Percentiles rank a stretch among this genome's conserved stretches.
Conservation (phyloP, 2,888 invertebrate species). For the Plusia festucae region DNA sequence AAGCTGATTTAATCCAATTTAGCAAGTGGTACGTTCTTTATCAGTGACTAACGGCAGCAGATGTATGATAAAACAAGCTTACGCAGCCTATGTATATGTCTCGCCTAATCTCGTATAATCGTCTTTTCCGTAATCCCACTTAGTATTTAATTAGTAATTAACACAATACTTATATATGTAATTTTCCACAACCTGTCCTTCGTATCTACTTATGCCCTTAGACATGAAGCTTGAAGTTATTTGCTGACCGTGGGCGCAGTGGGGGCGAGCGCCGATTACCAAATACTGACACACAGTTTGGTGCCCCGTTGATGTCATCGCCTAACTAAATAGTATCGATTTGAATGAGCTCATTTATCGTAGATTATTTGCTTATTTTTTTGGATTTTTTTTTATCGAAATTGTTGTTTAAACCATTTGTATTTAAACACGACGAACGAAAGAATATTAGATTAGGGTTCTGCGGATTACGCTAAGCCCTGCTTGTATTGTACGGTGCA, state of each 20-base stretch:
- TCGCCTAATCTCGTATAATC: not conserved
- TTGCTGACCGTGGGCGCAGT: constrained; percentile 54
- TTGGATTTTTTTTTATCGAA: no score
- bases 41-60: no score
- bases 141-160: not conserved
- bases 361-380: constrained; percentile 13
- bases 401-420: not conserved
- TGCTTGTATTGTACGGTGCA: no score
- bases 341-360: constrained; percentile 58
- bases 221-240: constrained; percentile 51
- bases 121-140: not conserved
- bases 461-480: no score
- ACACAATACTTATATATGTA: not conserved
- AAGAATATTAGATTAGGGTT: no score
- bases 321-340: constrained; percentile 39
- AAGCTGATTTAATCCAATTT: no score
- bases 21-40: no score
- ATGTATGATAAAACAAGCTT: not conserved
- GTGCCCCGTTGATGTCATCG: constrained; percentile 68
- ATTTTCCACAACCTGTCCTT: constrained; percentile 46
- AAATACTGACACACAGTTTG: constrained; percentile 65
- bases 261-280: constrained; percentile 61
- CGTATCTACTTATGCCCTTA: constrained; percentile 54
- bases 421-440: no score
- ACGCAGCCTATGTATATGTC: not conserved